A percentile compares a stretch with the other conserved stretches of the same genome.
phyloP scores from a whole-genome alignment of 2,113 vertebrate species.

The Cyanoderma ruficeps region DNA sequence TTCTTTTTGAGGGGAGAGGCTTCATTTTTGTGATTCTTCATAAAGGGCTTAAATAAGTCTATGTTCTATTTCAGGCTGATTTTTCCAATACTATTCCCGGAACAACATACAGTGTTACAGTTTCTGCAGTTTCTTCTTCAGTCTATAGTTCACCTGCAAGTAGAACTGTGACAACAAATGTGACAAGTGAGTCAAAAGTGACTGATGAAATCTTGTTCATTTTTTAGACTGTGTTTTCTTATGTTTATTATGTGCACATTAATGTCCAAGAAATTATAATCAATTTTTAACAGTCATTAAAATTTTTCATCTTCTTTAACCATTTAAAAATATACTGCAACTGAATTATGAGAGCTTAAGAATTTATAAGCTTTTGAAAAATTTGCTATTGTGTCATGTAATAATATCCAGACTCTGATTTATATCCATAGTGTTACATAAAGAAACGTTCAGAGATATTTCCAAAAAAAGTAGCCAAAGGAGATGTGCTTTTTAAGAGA shows the following conservation, averaged over 20 bases:
- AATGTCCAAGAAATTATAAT: neutral
- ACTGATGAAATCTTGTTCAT: neutral
- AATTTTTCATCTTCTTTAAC: neutral
- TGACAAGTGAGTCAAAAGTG: constrained; percentile 81
- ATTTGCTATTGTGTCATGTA: neutral
- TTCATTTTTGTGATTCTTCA: neutral
- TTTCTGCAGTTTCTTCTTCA: constrained; percentile 84
- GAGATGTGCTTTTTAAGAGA: neutral
- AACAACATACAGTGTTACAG: constrained; percentile 78
- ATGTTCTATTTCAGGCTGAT: constrained; percentile 77
- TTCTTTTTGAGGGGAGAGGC: neutral
- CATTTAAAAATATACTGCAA: neutral
- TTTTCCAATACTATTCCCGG: constrained; percentile 78
- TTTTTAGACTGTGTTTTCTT: neutral
- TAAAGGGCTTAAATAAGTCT: neutral
- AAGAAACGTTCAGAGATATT: neutral
- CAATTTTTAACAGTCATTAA: neutral
- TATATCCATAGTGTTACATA: neutral
- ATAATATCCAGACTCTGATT: neutral
- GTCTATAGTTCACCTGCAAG: constrained; percentile 84
- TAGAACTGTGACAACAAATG: constrained; percentile 82
- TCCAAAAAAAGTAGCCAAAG: neutral
- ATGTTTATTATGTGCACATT: neutral
- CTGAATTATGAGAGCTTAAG: neutral
- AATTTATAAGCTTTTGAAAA: neutral